These are phyloP conservation scores for Agonopterix subpropinquella DNA, from an alignment of 2,888 invertebrate species.

Conservation along the genomic window DNA sequence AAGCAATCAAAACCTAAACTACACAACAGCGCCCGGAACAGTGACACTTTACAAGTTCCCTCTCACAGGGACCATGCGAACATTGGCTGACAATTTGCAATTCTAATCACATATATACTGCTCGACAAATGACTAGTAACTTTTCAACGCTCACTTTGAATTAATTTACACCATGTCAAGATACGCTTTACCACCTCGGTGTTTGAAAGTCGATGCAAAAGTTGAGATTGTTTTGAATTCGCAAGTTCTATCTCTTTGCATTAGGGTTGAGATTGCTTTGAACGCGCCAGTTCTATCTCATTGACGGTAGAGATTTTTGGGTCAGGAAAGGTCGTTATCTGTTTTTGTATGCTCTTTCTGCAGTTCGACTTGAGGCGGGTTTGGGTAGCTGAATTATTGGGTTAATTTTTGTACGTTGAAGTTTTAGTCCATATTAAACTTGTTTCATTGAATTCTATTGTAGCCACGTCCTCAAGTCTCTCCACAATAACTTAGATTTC, in stretches of 20 bases:
- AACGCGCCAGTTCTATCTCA: neutral
- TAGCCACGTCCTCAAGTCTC: too few relatives aligned
- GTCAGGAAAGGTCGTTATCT: too few relatives aligned
- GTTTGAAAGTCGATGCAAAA: neutral
- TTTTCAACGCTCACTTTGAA: slow-evolving; percentile 9
- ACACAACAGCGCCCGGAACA: slow-evolving; percentile 13
- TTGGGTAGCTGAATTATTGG: too few relatives aligned
- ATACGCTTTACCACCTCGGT: slow-evolving; percentile 5
- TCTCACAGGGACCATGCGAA: slow-evolving; percentile 19
- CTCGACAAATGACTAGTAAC: slow-evolving; percentile 8
- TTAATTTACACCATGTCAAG: slow-evolving; percentile 12
- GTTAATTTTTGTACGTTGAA: too few relatives aligned
- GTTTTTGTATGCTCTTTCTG: too few relatives aligned
- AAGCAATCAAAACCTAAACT: neutral
- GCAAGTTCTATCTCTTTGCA: neutral
- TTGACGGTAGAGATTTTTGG: too few relatives aligned
- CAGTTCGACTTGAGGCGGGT: neutral
- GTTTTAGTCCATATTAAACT: too few relatives aligned
- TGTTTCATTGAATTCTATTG: too few relatives aligned
- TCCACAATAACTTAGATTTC: too few relatives aligned
- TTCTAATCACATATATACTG: slow-evolving; percentile 24
- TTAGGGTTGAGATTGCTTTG: neutral
- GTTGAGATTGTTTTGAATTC: neutral
- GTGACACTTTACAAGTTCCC: slow-evolving; percentile 19
- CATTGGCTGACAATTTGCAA: slow-evolving; percentile 23